phyloP scores from a whole-genome alignment of 2,888 invertebrate genomes.

The Drosophila mercatorum region DNA sequence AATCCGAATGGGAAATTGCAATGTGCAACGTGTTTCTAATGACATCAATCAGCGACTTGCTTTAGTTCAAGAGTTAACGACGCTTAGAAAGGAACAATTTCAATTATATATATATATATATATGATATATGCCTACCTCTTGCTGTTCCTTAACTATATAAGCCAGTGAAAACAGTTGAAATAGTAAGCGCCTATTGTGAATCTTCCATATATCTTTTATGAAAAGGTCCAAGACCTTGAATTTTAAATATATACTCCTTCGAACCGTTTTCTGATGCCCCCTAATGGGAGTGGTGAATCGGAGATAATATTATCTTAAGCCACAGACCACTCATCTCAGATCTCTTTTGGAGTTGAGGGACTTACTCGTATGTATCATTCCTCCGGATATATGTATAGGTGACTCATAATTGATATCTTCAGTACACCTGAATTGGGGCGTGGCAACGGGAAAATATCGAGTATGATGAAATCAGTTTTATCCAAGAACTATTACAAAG shows the following conservation, averaged over 20 bases:
- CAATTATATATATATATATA: neutral
- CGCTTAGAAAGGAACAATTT: neutral
- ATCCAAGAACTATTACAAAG: neutral
- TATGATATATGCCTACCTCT: neutral
- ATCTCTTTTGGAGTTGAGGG: neutral
- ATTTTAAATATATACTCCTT: neutral
- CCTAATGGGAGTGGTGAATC: neutral
- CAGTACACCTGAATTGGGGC: neutral
- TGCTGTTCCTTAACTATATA: neutral
- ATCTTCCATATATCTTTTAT: neutral
- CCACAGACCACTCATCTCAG: neutral
- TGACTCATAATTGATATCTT: neutral
- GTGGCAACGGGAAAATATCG: neutral
- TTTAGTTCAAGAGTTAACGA: neutral
- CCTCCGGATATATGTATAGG: neutral
- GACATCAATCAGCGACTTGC: conserved; percentile 21
- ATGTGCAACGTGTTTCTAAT: conserved; percentile 31
- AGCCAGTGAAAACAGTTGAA: neutral
- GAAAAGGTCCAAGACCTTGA: neutral
- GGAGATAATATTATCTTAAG: neutral
- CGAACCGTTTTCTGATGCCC: neutral
- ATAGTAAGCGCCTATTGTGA: neutral
- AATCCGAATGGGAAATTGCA: conserved; percentile 3
- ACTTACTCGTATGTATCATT: neutral
- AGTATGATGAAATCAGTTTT: neutral